Evolutionary conservation across 2,888 invertebrate genomes (phyloP), one percentile per base, ranked within the genome.

Genomic region (Camponotus fellah): DNA sequence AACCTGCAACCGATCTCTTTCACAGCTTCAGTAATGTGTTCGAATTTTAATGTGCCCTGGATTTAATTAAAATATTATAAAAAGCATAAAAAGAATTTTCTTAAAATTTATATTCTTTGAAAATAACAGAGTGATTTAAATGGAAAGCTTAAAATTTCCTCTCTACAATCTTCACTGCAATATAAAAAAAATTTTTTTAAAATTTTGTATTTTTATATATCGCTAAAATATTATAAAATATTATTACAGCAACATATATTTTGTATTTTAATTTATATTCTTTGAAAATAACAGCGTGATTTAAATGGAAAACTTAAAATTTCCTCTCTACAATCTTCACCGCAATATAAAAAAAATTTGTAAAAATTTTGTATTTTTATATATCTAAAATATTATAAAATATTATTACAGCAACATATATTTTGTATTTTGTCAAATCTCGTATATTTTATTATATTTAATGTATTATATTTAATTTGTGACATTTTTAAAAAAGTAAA

Each of bases 1-100:
- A 89, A 86, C 81, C 81, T 69, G 85, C 85, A 84, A 85, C 88
- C 85, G 85, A 88, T 88, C 88, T 84, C 65, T 83, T 79, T 71
- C 62, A 49, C 37, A 43, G 26, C 34, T 40, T n/a, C 77, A 79
- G 66, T 75, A 43, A 82, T 76, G 77, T 82, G 69, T 65, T 32
- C 14, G 40, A 21, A 32, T 46, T 32, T 60, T 6, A 21, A 43
- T 43, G 74, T 17, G 14, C 60, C 66, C 60, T 46, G 26, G 26
- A 58, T 43, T 76, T 12, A n/a, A 49, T 53, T 17, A 32, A 53
- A n/a, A 26, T 5, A 37, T 53, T 12, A 37, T 14, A 1, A 6
- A 17, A 17, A 26, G 26, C 6, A n/a, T 12, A 32, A 17, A 56
- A 58, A 58, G 43, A 77, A 21, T 34, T 2, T 14, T 0, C 6